These are phyloP conservation scores for Polypedilum pembai DNA, from an alignment of 1,140 invertebrate species.

Conservation along the genomic window DNA sequence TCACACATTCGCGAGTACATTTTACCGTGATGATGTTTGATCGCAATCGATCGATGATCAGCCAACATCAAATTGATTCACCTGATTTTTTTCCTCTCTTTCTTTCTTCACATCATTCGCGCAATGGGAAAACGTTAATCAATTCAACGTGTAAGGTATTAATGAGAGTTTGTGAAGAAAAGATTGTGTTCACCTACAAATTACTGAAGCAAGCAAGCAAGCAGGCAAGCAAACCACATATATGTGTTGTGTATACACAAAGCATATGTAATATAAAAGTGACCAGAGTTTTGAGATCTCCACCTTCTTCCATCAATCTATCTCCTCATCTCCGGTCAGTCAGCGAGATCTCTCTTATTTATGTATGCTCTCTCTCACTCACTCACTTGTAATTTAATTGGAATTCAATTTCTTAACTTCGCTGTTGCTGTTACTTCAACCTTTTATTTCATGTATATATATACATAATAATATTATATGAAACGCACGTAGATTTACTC, in stretches of 20 bases:
- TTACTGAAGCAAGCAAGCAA: neutral
- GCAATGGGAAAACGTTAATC: conserved; percentile 8
- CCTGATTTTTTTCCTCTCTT: neutral
- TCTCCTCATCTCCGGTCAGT: neutral
- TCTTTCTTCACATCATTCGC: neutral
- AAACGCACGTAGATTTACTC: conserved; percentile 23
- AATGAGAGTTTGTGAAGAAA: conserved; percentile 12
- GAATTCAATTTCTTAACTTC: conserved; percentile 25
- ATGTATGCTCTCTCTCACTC: neutral
- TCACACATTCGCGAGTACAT: conserved; percentile 3
- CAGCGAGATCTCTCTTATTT: neutral
- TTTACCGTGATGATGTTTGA: conserved; percentile 17
- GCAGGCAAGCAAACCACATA: neutral
- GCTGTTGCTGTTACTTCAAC: neutral
- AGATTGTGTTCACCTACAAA: conserved; percentile 17
- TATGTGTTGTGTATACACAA: neutral
- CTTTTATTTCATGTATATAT: neutral
- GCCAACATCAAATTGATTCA: conserved; percentile 17
- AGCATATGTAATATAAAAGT: conserved; percentile 1
- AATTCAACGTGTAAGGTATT: conserved; percentile 12
- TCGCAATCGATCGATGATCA: conserved; percentile 16
- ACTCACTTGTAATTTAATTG: conserved; percentile 23
- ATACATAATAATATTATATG: conserved; percentile 2
- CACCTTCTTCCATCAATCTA: conserved; percentile 10
- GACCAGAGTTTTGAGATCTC: neutral